phyloP scores from a whole-genome alignment of 2,797 vertebrate genomes.

The Sardinella longiceps region DNA sequence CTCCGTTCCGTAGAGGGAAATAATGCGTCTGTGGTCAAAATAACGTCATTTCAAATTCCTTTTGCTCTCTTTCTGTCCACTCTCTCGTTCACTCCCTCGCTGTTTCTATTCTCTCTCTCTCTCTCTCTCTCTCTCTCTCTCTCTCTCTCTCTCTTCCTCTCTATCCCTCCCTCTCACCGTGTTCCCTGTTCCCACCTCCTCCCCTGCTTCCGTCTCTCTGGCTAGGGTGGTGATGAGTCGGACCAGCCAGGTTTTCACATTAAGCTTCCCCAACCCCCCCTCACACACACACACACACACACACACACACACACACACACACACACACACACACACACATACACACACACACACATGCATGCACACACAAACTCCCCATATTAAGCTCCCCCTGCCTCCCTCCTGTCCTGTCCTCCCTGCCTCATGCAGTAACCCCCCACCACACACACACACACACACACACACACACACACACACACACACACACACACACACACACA shows the following conservation, averaged over 20 bases:
- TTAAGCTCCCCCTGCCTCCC: too few species aligned
- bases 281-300: too few species aligned
- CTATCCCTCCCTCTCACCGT: neutral
- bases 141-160: neutral
- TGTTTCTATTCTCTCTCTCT: too few species aligned
- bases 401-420: neutral
- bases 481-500: neutral
- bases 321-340: too few species aligned
- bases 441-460: too few species aligned
- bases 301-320: too few species aligned
- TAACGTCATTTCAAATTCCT: conserved; percentile 16
- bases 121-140: neutral
- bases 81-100: neutral
- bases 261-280: neutral
- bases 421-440: neutral
- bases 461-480: too few species aligned
- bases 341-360: too few species aligned
- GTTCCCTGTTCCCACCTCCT: conserved; percentile 4
- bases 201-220: conserved; percentile 9
- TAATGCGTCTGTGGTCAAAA: neutral
- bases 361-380: too few species aligned
- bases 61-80: neutral
- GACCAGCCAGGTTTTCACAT: conserved; percentile 25
- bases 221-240: neutral
- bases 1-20: neutral